Evolutionary conservation across 2,113 vertebrate genomes (phyloP), one percentile per base, ranked within the genome.

Genomic region (Sinocyclocheilus grahami): DNA sequence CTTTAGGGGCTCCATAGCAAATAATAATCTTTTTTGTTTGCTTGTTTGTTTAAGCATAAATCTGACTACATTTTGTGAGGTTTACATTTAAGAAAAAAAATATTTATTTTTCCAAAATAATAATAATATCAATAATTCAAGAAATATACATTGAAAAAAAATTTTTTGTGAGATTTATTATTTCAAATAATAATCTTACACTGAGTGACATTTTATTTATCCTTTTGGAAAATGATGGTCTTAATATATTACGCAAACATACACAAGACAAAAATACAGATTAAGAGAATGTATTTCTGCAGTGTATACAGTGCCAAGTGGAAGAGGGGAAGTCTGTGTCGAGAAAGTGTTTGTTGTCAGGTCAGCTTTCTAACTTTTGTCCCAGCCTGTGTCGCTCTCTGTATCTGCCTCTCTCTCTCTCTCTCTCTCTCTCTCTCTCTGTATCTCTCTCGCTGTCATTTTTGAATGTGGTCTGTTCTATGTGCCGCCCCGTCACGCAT

Each of bases 321-420:
- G 53, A 86, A 84, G 65, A 85, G 37, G 86, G 84, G 87, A 55
- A 90, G 86, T 83, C 85, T 84, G 88, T 92, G 85, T 81, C 86
- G 89, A 91, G 87, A 82, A 88, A 91, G 72, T 87, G 79, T 88
- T 85, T 63, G 86, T 87, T 89, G 88, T 84, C 87, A 78, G 76
- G 76, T 86, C 85, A 75, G 87, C 85, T 89, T 81, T 86, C 74
- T 87, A 63, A 48, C 67, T 75, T 33, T 65, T 3, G 58, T 85
- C 87, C 48, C 77, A 58, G 10, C 39, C 76, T 77, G 48, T 85
- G 87, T 80, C 85, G 86, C 87, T 83, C 84, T 87, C 87, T 53
- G 13, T 65, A 4, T 46, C 65, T 72, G 24, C 7, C 65, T 53
- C n/a, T 76, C 74, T 80, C 77, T 87, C 37, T 78, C 58, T 27